These are phyloP conservation scores for Scaptomyza hsui DNA, from an alignment of 1,140 invertebrate species.

Conservation along the genomic window DNA sequence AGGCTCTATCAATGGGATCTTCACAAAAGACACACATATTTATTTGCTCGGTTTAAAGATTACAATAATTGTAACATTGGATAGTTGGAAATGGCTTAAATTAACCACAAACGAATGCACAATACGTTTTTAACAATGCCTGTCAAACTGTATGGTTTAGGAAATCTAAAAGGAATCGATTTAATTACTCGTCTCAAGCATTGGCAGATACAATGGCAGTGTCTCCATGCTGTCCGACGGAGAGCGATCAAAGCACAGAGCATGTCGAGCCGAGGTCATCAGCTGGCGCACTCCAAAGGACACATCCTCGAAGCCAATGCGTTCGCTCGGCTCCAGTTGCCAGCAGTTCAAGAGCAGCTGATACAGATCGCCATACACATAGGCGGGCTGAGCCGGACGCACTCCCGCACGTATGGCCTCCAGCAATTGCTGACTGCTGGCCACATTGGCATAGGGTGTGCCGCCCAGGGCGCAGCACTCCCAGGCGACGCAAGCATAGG, in stretches of 20 bases:
- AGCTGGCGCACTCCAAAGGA: conserved; percentile 81
- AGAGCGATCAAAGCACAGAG: conserved; percentile 71
- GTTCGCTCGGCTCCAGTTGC: conserved; percentile 92
- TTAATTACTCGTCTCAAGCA: conserved; percentile 62
- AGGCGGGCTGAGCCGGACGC: conserved; percentile 89
- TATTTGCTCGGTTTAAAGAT: background rate
- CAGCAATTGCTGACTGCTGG: conserved; percentile 87
- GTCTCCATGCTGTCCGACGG: conserved; percentile 48
- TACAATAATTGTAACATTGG: background rate
- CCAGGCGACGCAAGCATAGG: conserved; percentile 92
- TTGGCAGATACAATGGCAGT: conserved; percentile 79
- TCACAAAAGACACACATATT: background rate
- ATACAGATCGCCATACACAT: conserved; percentile 91
- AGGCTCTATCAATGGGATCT: background rate
- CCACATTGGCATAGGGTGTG: conserved; percentile 90
- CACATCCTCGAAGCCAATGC: conserved; percentile 88
- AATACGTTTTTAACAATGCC: background rate
- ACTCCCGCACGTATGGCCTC: conserved; percentile 88
- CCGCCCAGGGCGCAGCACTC: conserved; percentile 92
- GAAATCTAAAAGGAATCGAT: background rate
- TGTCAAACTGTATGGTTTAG: background rate
- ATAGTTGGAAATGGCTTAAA: no score
- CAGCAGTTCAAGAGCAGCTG: conserved; percentile 93
- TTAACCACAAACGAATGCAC: background rate
- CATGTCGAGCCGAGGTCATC: conserved; percentile 80